Evolutionary conservation across 2,888 invertebrate species (phyloP), one percentile per base, ranked within the genome.

Genomic region (Allygus modestus): DNA sequence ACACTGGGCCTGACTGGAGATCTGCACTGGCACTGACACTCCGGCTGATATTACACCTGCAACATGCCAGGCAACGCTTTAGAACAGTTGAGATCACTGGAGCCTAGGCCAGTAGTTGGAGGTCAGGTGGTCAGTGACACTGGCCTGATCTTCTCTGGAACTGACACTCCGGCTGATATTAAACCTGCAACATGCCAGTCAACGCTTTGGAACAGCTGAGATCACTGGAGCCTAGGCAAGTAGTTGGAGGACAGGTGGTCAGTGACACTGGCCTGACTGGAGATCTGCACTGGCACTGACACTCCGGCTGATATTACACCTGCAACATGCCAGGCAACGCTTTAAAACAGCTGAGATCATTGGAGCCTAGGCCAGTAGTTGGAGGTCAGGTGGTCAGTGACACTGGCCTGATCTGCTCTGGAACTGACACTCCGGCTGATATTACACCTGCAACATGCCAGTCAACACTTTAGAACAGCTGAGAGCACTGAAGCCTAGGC

Each of bases 151-250:
- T 97, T 97, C 86, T 97, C 96, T 75, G 97, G 97, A 82, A 97
- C 97, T 86, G 97, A 97, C 81, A 97, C 97, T 33, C 97, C 97
- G 86, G 97, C 97, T 85, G 97, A 97, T 93, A 97, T 97, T 89
- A 97, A 96, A 90, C 97, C 97, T 97, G 93, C n/a, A n/a, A n/a
- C n/a, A n/a, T n/a, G n/a, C n/a, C n/a, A n/a, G n/a, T n/a, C n/a
- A n/a, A n/a, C n/a, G n/a, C n/a, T n/a, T n/a, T n/a, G n/a, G 93
- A 96, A 96, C 89, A 96, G 95, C 94, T 96, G 95, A 92, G 96
- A 97, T 97, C 98, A 96, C 95, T 96, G 97, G 91, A 97, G 94
- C 91, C 97, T 92, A 51, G 97, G 96, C 97, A 97, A 97, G 91
- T 97, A 97, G 92, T 96, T 97, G 41, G 87, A 83, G 69, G 86